Evolutionary conservation across 2,888 invertebrate species (phyloP), one percentile per base, ranked within the genome.

Genomic region (Dromius quadrimaculatus): DNA sequence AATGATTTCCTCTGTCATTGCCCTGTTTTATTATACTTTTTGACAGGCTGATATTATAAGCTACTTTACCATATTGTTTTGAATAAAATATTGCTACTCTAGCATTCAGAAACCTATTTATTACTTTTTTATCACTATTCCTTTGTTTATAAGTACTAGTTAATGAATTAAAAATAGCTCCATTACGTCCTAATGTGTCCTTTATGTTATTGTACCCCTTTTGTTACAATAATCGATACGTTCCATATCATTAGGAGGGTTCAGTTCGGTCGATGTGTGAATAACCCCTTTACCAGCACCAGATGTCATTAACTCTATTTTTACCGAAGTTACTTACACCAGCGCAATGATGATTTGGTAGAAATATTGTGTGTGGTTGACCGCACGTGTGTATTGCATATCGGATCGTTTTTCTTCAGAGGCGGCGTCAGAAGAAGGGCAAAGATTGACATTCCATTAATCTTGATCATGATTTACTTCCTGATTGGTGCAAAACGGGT

Each of bases 201-300:
- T 4, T 41, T 41, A 41, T 41, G 8, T 15, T 15, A 41, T 41
- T 41, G 41, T 41, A 4, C 41, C 41, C 41, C 41, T 41, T 41
- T 41, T 41, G 41, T 23, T 54, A 6, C 28, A 23, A 54, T 54
- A 54, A 54, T 54, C 50, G 50, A 54, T 54, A 54, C 8, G 50
- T 54, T 15, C 3, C n/a, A 17, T 41, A 6, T 6, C 41, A 41
- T 41, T 41, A 54, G 28, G 13, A 17, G 28, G 50, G 50, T 54
- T 54, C 28, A 54, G 23, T 23, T 54, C 23, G 50, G 50, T 54
- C 28, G 50, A 9, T 54, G 32, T 54, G 50, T 54, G 50, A 54
- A 54, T 54, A 54, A 54, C 50, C 28, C 50, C 28, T 54, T 54
- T 54, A 28, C 28, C 9, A 28, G 28, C 43, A 8, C 9, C 28